Evolutionary conservation across 2,797 vertebrate genomes (phyloP).

Genomic region (Chromis chromis): DNA sequence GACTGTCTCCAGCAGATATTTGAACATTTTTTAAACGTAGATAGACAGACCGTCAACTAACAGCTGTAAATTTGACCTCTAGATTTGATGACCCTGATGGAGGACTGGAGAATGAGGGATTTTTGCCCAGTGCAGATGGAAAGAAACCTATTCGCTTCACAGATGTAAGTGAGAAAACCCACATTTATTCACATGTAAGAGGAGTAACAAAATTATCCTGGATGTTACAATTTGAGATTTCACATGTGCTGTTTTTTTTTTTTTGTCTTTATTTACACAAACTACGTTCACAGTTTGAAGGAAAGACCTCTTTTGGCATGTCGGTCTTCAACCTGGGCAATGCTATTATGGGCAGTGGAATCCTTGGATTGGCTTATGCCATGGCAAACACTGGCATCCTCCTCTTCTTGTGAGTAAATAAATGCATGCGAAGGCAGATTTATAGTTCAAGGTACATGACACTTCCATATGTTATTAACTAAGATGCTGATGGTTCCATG

Average conservation of each 20-base stretch:
- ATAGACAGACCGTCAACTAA: neutral
- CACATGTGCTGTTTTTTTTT: conserved; percentile 23
- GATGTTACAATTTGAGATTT: neutral
- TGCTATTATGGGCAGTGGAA: conserved; percentile 99
- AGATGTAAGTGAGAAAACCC: conserved; percentile 85
- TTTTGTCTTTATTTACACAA: neutral
- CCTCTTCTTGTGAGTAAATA: conserved; percentile 92
- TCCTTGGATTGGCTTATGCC: conserved; percentile 96
- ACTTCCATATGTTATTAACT: neutral
- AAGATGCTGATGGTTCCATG: neutral
- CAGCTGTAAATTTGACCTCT: conserved; percentile 4
- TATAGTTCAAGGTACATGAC: neutral
- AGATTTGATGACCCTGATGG: conserved; percentile 89
- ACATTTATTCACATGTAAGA: neutral
- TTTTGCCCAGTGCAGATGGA: conserved; percentile 86
- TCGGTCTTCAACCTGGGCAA: conserved; percentile 99
- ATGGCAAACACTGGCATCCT: conserved; percentile 98
- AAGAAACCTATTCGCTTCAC: conserved; percentile 92
- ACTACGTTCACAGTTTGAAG: conserved; percentile 89
- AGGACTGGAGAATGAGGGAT: conserved; percentile 87
- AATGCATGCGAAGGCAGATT: neutral
- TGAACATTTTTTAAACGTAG: neutral
- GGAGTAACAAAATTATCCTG: neutral
- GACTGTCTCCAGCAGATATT: conserved; percentile 3
- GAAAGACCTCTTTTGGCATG: conserved; percentile 98